Evolutionary conservation across 2,888 invertebrate genomes (phyloP), one percentile per base, ranked within the genome.

Genomic region (Loripinus fragilis): DNA sequence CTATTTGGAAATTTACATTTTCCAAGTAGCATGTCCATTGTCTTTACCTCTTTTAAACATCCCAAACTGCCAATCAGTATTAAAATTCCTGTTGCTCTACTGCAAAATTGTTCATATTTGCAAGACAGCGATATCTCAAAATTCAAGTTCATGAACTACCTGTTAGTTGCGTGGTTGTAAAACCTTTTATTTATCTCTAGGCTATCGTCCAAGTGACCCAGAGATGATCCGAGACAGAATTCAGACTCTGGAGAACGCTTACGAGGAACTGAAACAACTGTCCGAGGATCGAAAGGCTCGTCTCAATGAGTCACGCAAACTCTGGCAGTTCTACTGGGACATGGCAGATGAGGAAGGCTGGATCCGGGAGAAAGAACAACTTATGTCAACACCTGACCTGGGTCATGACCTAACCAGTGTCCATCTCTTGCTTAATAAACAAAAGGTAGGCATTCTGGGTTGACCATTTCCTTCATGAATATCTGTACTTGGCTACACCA

Each of bases 311-410:
- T 99, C 99, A 91, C 96, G 98, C 87, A 98, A 98, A 93, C 95
- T 99, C 88, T 99, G 99, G 99, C 99, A 99, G 95, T 99, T 99
- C 96, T 99, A 99, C 94, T 99, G 99, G 99, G 99, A 99, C 94
- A 98, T 99, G 96, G 98, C 99, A 30, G 99, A 99, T 91, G 98
- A 99, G 94, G 94, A 94, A 87, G 93, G 94, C 77, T 94, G 94
- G 93, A 94, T 95, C 88, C 93, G 93, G 78, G 95, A 95, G 88
- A 94, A 94, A 94, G 98, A 99, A 93, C 98, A 99, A 94, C 98
- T 99, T 90, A 97, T 99, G 52, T 98, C 98, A 3, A 98, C 98
- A 8, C 98, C 97, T 71, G 99, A 99, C 93, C 98, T 99, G 89
- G 99, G 99, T 25, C 99, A 99, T 92, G 99, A 99, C 94, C 96